Evolutionary conservation across 2,797 vertebrate genomes (phyloP).

Genomic region (Sebastolobus altivelis): DNA sequence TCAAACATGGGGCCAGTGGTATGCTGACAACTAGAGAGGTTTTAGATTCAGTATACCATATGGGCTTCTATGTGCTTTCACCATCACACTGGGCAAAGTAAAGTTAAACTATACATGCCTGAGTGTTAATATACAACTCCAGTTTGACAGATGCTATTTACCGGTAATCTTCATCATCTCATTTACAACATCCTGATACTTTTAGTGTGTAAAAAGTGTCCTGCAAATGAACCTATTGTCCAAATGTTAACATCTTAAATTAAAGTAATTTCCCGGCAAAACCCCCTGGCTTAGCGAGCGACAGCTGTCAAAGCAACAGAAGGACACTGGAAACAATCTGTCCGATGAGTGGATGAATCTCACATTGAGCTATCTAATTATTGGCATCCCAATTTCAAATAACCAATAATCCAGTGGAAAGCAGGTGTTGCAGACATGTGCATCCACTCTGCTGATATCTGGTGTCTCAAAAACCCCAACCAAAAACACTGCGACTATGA

Average conservation of each 20-base stretch:
- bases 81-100: background rate
- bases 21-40: conserved; percentile 10
- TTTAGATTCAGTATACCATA: conserved; percentile 9
- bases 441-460: background rate
- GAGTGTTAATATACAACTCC: background rate
- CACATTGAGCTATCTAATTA: conserved; percentile 47
- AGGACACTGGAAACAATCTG: conserved; percentile 55
- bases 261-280: conserved; percentile 46
- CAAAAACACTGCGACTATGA: background rate
- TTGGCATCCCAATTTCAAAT: conserved; percentile 55
- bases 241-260: conserved; percentile 41
- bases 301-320: conserved; percentile 73
- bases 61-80: conserved; percentile 24
- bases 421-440: conserved; percentile 52
- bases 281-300: conserved; percentile 57
- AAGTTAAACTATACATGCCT: background rate
- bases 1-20: conserved; percentile 60
- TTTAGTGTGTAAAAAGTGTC: conserved; percentile 11
- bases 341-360: conserved; percentile 40
- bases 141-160: conserved; percentile 14
- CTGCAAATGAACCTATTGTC: conserved; percentile 42
- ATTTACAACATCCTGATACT: conserved; percentile 20
- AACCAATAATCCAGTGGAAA: conserved; percentile 57
- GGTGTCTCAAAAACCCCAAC: background rate
- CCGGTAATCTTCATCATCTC: background rate